These are phyloP conservation scores for Brachionus calyciflorus DNA, from an alignment of 1,140 invertebrate species.

Conservation along the genomic window DNA sequence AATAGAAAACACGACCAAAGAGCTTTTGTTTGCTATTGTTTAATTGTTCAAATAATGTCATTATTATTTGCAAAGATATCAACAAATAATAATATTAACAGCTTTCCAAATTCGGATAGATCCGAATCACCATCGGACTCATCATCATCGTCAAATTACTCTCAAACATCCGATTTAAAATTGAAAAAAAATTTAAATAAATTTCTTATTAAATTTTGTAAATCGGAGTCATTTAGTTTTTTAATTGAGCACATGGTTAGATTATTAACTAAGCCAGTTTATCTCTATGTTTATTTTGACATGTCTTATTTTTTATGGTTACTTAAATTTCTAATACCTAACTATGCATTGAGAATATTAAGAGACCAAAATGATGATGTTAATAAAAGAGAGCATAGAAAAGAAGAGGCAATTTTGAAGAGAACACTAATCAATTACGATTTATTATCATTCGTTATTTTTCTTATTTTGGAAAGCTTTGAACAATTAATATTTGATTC, in stretches of 20 bases:
- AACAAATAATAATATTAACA: not conserved
- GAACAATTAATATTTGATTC: constrained; percentile 46
- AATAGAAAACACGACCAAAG: constrained; percentile 21
- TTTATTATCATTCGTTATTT: constrained; percentile 4
- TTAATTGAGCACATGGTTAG: constrained; percentile 20
- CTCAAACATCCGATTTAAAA: not conserved
- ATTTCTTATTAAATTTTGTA: not conserved
- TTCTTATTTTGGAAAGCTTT: constrained; percentile 40
- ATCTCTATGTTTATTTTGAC: constrained; percentile 36
- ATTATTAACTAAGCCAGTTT: not conserved
- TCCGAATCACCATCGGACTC: not conserved
- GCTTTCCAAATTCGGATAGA: not conserved
- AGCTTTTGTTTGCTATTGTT: constrained; percentile 2
- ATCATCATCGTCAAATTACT: not conserved
- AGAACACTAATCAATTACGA: constrained; percentile 10
- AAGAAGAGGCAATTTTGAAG: not conserved
- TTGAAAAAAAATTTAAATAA: not conserved
- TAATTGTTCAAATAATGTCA: constrained; percentile 24
- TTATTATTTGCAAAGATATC: not conserved
- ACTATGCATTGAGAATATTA: constrained; percentile 8
- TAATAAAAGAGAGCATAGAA: not conserved
- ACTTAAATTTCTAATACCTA: constrained; percentile 28
- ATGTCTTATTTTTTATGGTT: constrained; percentile 42
- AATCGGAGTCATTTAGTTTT: not conserved
- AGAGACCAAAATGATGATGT: not conserved